A percentile compares a stretch with the other conserved stretches of the same genome.
These are phyloP conservation scores for Caloenas nicobarica DNA, from an alignment of 2,113 vertebrate genomes.

Conservation along the genomic window DNA sequence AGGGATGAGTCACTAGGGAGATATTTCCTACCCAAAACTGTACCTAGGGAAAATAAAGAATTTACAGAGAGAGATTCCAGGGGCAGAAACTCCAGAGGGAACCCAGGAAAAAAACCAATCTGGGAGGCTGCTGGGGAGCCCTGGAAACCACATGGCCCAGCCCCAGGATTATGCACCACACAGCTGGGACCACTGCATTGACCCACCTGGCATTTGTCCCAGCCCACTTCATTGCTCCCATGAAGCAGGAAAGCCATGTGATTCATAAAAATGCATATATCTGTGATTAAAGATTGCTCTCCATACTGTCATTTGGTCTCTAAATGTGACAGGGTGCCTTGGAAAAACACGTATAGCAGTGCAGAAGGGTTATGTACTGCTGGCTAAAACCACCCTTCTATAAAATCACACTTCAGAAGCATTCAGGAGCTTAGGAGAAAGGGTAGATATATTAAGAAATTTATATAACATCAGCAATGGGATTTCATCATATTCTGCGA, in stretches of 20 bases:
- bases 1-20: not conserved
- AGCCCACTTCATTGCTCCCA: not conserved
- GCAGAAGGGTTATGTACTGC: not conserved
- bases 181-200: not conserved
- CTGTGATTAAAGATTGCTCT: not conserved
- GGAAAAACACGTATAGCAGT: not conserved
- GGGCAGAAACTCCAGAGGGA: not conserved
- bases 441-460: not conserved
- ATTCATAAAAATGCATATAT: not conserved
- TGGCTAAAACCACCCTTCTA: not conserved
- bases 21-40: not conserved
- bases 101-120: not conserved
- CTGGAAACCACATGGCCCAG: rapidly evolving
- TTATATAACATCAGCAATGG: not conserved
- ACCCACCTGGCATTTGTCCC: not conserved
- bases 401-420: not conserved
- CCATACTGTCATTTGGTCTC: not conserved
- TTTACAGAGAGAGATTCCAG: not conserved
- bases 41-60: not conserved
- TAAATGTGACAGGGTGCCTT: not conserved
- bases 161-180: not conserved
- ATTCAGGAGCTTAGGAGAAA: not conserved
- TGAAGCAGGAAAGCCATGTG: not conserved
- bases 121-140: not conserved
- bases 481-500: not conserved